A percentile compares a stretch with the other conserved stretches of the same genome.
Conservation (phyloP, 2,113 vertebrate genomes). For the Himantopus leucocephalus region DNA sequence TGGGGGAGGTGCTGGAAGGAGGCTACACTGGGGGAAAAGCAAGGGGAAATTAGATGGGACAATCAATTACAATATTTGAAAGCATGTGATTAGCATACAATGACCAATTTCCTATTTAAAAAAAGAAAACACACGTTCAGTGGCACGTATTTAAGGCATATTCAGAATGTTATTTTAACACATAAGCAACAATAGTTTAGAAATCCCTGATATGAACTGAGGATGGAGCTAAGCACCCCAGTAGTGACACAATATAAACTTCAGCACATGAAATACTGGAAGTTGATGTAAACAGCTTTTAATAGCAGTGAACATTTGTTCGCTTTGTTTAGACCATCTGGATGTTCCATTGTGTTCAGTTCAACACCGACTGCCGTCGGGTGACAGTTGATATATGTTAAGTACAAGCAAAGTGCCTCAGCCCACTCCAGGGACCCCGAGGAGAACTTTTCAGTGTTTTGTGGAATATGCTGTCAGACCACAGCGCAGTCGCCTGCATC, state of each 20-base stretch:
- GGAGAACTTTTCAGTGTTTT: constrained; percentile 68
- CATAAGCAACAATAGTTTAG: constrained; percentile 61
- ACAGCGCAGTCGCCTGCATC: constrained; percentile 66
- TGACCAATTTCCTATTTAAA: constrained; percentile 7
- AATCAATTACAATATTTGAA: not conserved
- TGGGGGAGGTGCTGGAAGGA: not conserved
- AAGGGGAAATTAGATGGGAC: not conserved
- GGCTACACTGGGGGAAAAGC: not conserved
- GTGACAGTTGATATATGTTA: constrained; percentile 86
- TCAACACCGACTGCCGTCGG: constrained; percentile 69
- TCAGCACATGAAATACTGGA: constrained; percentile 80
- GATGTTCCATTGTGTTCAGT: constrained; percentile 85
- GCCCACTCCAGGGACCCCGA: constrained; percentile 73
- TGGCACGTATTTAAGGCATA: not conserved
- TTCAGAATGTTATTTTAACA: constrained; percentile 4
- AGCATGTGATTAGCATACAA: not conserved
- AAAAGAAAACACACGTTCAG: not conserved
- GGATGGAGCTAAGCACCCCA: constrained; percentile 52
- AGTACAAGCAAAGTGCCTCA: constrained; percentile 77
- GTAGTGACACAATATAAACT: constrained; percentile 78
- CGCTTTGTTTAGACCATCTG: constrained; percentile 89
- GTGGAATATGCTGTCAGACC: constrained; percentile 69
- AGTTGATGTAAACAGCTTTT: constrained; percentile 89
- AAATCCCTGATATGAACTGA: not conserved
- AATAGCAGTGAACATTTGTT: constrained; percentile 82